These are phyloP conservation scores for Nomada ruficornis DNA, from an alignment of 2,888 invertebrate genomes.

Conservation along the genomic window DNA sequence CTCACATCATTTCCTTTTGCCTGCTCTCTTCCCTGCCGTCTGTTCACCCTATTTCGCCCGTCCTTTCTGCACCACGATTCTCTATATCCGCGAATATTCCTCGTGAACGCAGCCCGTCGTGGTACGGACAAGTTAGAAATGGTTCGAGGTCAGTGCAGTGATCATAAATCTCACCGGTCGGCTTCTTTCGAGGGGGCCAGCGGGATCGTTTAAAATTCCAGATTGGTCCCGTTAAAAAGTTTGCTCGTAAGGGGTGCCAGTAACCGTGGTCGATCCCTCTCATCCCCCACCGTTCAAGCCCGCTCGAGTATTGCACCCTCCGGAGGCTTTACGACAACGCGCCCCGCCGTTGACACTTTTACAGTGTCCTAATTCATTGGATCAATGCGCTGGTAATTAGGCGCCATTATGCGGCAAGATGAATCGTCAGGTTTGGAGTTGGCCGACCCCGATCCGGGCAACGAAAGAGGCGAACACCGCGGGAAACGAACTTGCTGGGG, in stretches of 20 bases:
- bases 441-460: neutral
- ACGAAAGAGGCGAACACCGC: conserved; percentile 26
- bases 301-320: neutral
- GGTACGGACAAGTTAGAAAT: neutral
- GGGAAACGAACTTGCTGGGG: conserved; percentile 37
- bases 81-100: neutral
- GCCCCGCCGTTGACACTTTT: conserved; percentile 58
- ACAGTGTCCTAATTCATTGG: conserved; percentile 63
- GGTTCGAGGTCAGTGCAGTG: conserved; percentile 30
- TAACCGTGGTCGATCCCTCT: conserved; percentile 27
- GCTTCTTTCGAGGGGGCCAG: neutral
- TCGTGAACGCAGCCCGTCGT: too few species aligned
- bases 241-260: conserved; percentile 55
- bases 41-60: neutral
- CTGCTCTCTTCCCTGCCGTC: neutral
- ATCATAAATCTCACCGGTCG: conserved; percentile 37
- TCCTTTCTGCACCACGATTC: neutral
- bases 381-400: conserved; percentile 59
- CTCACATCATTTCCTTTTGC: conserved; percentile 4
- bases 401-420: conserved; percentile 54
- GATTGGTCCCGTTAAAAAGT: conserved; percentile 64
- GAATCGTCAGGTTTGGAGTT: conserved; percentile 50
- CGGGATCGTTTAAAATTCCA: conserved; percentile 65
- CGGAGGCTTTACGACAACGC: conserved; percentile 28
- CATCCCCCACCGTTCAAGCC: neutral